Conservation (phyloP, 2,888 invertebrate genomes). For the Craniophora ligustri region DNA sequence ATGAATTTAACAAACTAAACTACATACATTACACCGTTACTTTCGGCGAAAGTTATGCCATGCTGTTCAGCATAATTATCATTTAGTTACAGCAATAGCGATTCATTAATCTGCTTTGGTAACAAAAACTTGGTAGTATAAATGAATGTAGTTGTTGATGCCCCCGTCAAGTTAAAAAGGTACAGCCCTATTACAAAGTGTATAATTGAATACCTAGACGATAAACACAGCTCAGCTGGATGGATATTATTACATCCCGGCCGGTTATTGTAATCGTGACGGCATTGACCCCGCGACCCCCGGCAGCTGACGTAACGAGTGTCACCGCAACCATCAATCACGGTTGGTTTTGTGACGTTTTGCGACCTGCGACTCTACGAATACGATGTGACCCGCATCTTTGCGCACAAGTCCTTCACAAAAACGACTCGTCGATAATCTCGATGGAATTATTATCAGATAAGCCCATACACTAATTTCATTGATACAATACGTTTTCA, state of each 20-base stretch:
- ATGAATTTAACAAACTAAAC: slow-evolving; percentile 74
- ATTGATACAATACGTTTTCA: background rate
- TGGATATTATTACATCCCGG: slow-evolving; percentile 63
- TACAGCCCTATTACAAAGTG: slow-evolving; percentile 10
- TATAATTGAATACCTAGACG: slow-evolving; percentile 24
- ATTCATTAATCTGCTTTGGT: background rate
- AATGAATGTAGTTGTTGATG: background rate
- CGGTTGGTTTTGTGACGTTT: slow-evolving; percentile 78
- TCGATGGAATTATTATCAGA: background rate
- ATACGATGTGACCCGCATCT: slow-evolving; percentile 49
- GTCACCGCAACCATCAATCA: slow-evolving; percentile 86
- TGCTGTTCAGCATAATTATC: background rate
- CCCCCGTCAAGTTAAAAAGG: background rate
- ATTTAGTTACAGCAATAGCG: background rate
- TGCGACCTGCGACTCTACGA: slow-evolving; percentile 68
- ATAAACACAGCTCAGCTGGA: slow-evolving; percentile 60
- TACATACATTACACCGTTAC: slow-evolving; percentile 55
- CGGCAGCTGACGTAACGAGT: slow-evolving; percentile 75
- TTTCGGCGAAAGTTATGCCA: slow-evolving; percentile 50
- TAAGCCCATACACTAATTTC: background rate
- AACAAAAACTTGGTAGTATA: background rate
- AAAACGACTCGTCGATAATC: background rate
- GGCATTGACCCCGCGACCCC: slow-evolving; percentile 85
- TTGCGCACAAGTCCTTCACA: slow-evolving; percentile 16
- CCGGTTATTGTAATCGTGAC: slow-evolving; percentile 75